phyloP scores from a whole-genome alignment of 1,140 invertebrate species.

The Neotoxoptera formosana region DNA sequence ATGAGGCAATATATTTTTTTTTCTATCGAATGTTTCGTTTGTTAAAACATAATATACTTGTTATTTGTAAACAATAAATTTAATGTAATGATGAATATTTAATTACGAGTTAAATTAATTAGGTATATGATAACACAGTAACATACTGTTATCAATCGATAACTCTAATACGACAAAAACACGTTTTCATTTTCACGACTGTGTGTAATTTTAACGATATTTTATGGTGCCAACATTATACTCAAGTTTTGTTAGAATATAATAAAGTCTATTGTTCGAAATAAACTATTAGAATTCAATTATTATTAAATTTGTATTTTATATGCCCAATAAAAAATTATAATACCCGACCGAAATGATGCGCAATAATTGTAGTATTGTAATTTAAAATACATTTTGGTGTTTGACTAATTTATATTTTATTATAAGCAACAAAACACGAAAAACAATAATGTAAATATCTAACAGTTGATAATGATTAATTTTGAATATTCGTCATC shows the following conservation, averaged over 20 bases:
- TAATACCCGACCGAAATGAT: too few relatives aligned
- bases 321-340: too few relatives aligned
- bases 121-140: not conserved
- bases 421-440: too few relatives aligned
- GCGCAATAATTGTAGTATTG: too few relatives aligned
- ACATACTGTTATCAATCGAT: not conserved
- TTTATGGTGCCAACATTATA: not conserved
- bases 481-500: not conserved
- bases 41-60: not conserved
- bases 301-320: too few relatives aligned
- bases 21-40: too few relatives aligned
- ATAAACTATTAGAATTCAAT: too few relatives aligned
- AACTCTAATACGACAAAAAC: not conserved
- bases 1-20: too few relatives aligned
- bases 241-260: not conserved
- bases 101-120: not conserved
- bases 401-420: too few relatives aligned
- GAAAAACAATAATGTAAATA: too few relatives aligned
- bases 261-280: not conserved
- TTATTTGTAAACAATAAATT: not conserved
- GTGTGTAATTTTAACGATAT: not conserved
- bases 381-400: too few relatives aligned
- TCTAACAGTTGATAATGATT: too few relatives aligned
- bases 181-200: not conserved
- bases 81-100: not conserved